phyloP scores from a whole-genome alignment of 1,140 invertebrate genomes.

The Drosophila sechellia region DNA sequence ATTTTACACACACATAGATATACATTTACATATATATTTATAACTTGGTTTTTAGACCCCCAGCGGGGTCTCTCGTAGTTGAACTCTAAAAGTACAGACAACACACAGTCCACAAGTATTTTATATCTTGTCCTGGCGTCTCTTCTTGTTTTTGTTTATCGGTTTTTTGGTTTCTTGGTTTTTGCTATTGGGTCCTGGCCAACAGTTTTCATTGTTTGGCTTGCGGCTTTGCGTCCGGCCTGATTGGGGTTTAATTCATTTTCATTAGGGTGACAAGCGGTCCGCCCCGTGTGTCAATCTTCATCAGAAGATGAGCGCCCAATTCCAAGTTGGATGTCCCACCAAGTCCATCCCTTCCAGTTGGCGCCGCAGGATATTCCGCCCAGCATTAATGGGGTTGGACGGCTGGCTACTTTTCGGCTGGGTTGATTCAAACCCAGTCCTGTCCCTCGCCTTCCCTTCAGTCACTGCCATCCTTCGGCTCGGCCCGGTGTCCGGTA shows the following conservation, averaged over 20 bases:
- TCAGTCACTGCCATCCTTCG: conserved; percentile 20
- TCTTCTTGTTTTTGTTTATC: background rate
- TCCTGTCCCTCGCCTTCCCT: conserved; percentile 14
- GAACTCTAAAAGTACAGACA: conserved; percentile 71
- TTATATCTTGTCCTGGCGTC: conserved; percentile 20
- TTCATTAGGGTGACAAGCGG: conserved; percentile 66
- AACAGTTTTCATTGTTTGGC: conserved; percentile 52
- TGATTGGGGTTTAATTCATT: conserved; percentile 68
- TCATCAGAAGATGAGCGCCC: conserved; percentile 38
- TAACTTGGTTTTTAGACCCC: conserved; percentile 59
- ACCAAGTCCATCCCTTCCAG: conserved; percentile 38
- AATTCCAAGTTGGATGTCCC: conserved; percentile 18
- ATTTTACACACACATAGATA: conserved; percentile 54
- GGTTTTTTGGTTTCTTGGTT: conserved; percentile 6
- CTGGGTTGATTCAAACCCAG: conserved; percentile 16
- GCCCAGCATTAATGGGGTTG: conserved; percentile 17
- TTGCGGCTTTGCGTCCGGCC: conserved; percentile 39
- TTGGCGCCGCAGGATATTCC: conserved; percentile 53
- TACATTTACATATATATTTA: conserved; percentile 41
- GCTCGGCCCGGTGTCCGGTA: conserved; percentile 1
- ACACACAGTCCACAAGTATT: conserved; percentile 42
- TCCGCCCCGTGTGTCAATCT: conserved; percentile 49
- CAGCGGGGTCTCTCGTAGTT: conserved; percentile 57
- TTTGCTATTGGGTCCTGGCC: conserved; percentile 19
- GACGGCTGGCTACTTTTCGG: conserved; percentile 12